phyloP scores from a whole-genome alignment of 2,113 vertebrate genomes.

The Amphiprion ocellaris region DNA sequence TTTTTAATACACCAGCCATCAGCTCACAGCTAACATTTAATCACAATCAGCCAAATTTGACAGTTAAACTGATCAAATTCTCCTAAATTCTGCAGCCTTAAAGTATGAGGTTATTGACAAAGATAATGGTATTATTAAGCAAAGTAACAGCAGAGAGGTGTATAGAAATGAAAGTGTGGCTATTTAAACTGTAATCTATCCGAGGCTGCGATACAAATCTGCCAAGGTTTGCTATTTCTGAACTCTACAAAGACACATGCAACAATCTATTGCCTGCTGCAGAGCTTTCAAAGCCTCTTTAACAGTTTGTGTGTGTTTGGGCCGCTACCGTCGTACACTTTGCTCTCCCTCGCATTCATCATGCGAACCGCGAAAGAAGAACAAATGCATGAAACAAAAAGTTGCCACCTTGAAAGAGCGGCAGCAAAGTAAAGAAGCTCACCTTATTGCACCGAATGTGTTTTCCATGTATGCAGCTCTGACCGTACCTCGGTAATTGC shows the following conservation, averaged over 20 bases:
- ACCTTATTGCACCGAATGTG: slow-evolving; percentile 61
- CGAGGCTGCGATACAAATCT: slow-evolving; percentile 8
- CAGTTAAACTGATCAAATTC: too few species aligned
- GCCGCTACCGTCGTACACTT: slow-evolving; percentile 15
- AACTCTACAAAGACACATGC: slow-evolving; percentile 1
- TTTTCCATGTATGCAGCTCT: slow-evolving; percentile 47
- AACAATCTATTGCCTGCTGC: neutral
- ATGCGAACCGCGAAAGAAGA: neutral
- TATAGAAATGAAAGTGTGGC: too few species aligned
- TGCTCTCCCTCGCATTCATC: slow-evolving; percentile 28
- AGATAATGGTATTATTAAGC: too few species aligned
- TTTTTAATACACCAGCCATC: too few species aligned
- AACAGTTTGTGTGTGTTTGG: slow-evolving; percentile 35
- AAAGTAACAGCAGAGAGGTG: too few species aligned
- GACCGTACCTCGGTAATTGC: slow-evolving; percentile 61
- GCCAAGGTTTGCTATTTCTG: neutral
- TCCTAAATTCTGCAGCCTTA: too few species aligned
- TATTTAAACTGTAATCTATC: neutral
- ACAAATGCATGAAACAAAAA: neutral
- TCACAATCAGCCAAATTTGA: too few species aligned
- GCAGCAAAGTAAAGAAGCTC: slow-evolving; percentile 38
- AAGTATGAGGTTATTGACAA: too few species aligned
- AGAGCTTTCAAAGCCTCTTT: neutral
- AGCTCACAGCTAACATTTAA: too few species aligned
- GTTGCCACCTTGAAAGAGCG: slow-evolving; percentile 32